These are phyloP conservation scores for Scleropages formosus DNA, from an alignment of 2,797 vertebrate species.

Conservation along the genomic window DNA sequence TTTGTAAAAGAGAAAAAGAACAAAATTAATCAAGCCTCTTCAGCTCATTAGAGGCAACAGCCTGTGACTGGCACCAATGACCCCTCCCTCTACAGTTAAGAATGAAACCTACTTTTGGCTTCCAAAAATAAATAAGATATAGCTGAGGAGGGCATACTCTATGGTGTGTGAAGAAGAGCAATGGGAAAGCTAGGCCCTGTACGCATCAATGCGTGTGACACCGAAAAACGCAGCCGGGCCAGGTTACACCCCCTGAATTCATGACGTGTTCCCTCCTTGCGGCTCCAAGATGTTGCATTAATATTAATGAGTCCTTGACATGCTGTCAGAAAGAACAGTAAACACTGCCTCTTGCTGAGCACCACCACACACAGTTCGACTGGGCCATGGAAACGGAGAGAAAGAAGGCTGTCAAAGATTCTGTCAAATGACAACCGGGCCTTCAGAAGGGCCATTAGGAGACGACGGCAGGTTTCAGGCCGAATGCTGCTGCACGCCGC, in stretches of 20 bases:
- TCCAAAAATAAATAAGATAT: neutral
- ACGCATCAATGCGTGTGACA: neutral
- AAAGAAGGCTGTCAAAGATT: constrained; percentile 28
- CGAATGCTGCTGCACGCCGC: neutral
- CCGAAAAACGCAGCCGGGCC: neutral
- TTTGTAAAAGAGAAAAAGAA: neutral
- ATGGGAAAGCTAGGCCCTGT: neutral
- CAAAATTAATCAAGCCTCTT: neutral
- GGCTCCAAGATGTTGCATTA: constrained; percentile 38
- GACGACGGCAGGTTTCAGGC: constrained; percentile 25
- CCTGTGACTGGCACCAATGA: neutral
- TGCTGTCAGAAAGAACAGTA: constrained; percentile 39
- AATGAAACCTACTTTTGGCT: neutral
- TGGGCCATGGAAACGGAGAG: constrained; percentile 29
- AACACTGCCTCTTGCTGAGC: constrained; percentile 15
- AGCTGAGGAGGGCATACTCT: neutral
- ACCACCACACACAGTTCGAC: constrained; percentile 39
- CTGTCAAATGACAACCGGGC: constrained; percentile 25
- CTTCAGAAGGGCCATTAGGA: constrained; percentile 27
- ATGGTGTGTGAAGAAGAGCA: neutral
- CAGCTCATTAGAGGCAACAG: neutral
- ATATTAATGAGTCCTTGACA: constrained; percentile 56
- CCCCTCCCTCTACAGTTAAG: neutral
- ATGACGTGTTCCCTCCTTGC: constrained; percentile 52
- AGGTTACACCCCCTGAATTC: constrained; percentile 52